A percentile compares a stretch with the other conserved stretches of the same genome.
Conservation (phyloP, 2,888 invertebrate genomes). For the Hydriomena furcata region DNA sequence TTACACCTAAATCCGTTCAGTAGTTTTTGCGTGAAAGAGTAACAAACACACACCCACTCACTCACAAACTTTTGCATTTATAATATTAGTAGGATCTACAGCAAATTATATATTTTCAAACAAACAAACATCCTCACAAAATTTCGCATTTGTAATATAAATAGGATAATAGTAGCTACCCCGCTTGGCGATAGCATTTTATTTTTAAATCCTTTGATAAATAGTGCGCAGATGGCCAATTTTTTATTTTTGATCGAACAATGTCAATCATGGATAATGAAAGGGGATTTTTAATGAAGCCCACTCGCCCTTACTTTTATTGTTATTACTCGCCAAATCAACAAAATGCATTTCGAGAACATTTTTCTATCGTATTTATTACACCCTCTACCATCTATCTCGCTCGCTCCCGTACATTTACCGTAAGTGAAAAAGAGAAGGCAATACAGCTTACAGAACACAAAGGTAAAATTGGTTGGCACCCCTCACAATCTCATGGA, state of each 20-base stretch:
- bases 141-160: too few species aligned
- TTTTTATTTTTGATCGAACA: background rate
- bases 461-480: constrained; percentile 72
- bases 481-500: constrained; percentile 60
- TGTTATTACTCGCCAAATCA: constrained; percentile 18
- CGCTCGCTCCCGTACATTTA: constrained; percentile 23
- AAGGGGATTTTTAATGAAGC: constrained; percentile 15
- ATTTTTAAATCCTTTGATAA: too few species aligned
- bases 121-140: too few species aligned
- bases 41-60: too few species aligned
- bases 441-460: constrained; percentile 51
- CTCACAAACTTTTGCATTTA: too few species aligned
- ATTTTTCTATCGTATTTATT: constrained; percentile 50
- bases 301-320: constrained; percentile 8
- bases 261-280: background rate
- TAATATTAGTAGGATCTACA: too few species aligned
- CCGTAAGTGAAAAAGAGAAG: constrained; percentile 45
- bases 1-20: too few species aligned
- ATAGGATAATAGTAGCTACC: too few species aligned
- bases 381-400: constrained; percentile 37
- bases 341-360: constrained; percentile 27
- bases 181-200: too few species aligned
- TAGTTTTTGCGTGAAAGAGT: too few species aligned
- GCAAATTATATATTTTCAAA: too few species aligned
- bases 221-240: too few species aligned